Evolutionary conservation across 2,888 invertebrate genomes (phyloP).

Genomic region (Acronicta aceris): DNA sequence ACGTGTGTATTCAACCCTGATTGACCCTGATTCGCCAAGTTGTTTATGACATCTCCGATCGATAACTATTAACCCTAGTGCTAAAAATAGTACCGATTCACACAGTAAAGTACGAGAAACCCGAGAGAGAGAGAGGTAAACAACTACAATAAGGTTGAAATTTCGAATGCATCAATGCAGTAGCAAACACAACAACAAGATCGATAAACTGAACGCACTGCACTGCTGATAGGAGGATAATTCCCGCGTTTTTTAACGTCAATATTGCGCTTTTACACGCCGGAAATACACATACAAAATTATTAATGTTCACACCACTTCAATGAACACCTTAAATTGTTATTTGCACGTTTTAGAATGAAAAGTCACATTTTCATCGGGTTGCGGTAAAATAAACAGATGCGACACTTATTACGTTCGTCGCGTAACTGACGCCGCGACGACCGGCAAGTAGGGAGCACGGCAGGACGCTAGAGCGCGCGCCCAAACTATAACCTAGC

Average conservation of each 20-base stretch:
- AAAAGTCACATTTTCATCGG: constrained; percentile 60
- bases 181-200: constrained; percentile 77
- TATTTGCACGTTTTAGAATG: constrained; percentile 38
- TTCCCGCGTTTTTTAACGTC: constrained; percentile 78
- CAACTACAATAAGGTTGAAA: constrained; percentile 71
- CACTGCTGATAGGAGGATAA: constrained; percentile 57
- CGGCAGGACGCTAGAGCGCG: constrained; percentile 77
- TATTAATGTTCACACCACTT: constrained; percentile 27
- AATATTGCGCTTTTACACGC: constrained; percentile 48
- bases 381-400: constrained; percentile 61
- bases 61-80: constrained; percentile 65
- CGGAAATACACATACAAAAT: constrained; percentile 38
- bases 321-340: constrained; percentile 12
- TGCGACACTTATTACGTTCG: constrained; percentile 78
- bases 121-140: constrained; percentile 70
- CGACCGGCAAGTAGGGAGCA: constrained; percentile 66
- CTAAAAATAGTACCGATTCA: constrained; percentile 64
- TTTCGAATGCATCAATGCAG: constrained; percentile 71
- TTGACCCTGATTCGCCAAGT: constrained; percentile 41
- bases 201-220: constrained; percentile 78
- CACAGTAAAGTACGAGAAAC: constrained; percentile 63
- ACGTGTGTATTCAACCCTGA: constrained; percentile 34
- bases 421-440: constrained; percentile 77
- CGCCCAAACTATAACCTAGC: constrained; percentile 85
- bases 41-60: constrained; percentile 59